Percentiles rank a stretch among this genome's conserved stretches.
Conservation (phyloP, 2,113 vertebrate genomes). For the Pedetes capensis region DNA sequence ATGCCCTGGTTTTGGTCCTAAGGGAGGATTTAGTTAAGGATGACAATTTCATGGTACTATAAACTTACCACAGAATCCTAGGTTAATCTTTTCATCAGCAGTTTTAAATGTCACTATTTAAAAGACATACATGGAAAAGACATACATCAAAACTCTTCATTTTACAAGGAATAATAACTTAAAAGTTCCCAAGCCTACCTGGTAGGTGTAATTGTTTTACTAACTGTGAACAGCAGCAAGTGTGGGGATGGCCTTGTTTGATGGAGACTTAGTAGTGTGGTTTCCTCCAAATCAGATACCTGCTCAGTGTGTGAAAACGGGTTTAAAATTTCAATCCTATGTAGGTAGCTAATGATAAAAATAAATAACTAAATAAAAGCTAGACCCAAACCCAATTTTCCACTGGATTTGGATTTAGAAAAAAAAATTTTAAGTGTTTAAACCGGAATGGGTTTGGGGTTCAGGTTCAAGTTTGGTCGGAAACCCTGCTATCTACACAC, state of each 20-base stretch:
- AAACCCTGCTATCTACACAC: no score
- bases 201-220: neutral
- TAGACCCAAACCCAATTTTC: no score
- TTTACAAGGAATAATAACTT: neutral
- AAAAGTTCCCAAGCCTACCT: neutral
- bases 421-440: no score
- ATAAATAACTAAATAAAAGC: no score
- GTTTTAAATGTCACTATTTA: neutral
- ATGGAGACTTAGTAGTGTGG: neutral
- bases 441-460: no score
- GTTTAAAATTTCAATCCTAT: no score
- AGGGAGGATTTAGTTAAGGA: neutral
- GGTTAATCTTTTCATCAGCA: neutral
- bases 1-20: neutral
- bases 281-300: neutral
- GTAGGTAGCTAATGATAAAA: no score
- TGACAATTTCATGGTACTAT: neutral
- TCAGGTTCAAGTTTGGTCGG: no score
- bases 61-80: neutral
- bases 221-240: neutral
- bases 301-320: no score
- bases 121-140: slow-evolving; percentile 7
- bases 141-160: neutral
- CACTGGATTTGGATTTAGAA: no score
- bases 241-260: neutral